Evolutionary conservation across 2,888 invertebrate genomes (phyloP), one percentile per base, ranked within the genome.

Genomic region (Palloptera scutellata): DNA sequence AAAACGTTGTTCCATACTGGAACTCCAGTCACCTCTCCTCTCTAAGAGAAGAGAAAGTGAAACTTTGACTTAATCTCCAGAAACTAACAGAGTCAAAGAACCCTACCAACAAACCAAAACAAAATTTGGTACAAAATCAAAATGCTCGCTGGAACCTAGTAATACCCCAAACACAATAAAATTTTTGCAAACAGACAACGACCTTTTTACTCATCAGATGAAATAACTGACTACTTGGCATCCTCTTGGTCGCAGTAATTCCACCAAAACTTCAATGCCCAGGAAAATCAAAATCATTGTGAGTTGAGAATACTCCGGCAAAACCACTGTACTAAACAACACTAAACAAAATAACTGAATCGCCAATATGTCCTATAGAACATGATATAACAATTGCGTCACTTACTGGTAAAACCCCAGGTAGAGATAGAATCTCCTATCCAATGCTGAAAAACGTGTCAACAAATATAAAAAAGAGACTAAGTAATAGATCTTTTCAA

Each of bases 11-110:
- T 2, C 1, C 15, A 54, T 54, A 54, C 17, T 54, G 54, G 54
- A n/a, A n/a, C n/a, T 54, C 54, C 17, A 13, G 15, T 12, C 12
- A 17, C 8, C 20, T 54, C 13, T 13, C 54, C 17, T 17, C 17
- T 9, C 12, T 54, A 19, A 13, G 54, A 15, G 20, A 54, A 12
- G 5, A 5, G 19, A 54, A 54, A 54, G 5, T n/a, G 12, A n/a
- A 54, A 19, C 54, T 54, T 9, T 54, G 17, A 11, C 48, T 3
- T 15, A 48, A 41, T 41, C 42, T 58, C 9, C n/a, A 58, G 41
- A 58, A 58, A 41, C 42, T 58, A n/a, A 58, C 58, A 41, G 41
- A 40, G 41, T 15, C 58, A n/a, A 60, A 45, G 10, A 60, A n/a
- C 19, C 48, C 45, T 12, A 19, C 43, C 6, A 20, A 15, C 8